Percentiles rank a stretch among this genome's conserved stretches.
Conservation (phyloP, 30 jellyfish, hydroid and myxozoan species). For the Phacellophora camtschatica region DNA sequence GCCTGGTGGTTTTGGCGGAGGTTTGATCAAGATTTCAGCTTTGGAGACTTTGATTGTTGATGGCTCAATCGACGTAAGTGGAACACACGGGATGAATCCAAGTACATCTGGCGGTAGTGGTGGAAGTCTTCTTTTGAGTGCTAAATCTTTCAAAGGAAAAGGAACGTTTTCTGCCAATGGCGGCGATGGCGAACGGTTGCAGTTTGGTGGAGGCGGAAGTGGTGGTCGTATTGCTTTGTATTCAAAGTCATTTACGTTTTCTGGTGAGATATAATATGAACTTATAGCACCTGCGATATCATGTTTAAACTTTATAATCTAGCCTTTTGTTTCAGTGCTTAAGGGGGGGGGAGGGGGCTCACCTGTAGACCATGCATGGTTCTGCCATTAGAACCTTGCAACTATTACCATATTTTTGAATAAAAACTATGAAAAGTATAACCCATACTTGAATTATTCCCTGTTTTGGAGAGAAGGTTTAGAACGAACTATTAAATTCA, state of each 20-base stretch:
- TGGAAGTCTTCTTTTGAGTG: slow-evolving; percentile 41
- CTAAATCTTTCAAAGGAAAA: slow-evolving; percentile 33
- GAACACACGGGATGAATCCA: slow-evolving; percentile 11
- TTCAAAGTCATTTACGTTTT: neutral
- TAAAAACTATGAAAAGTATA: too few species aligned
- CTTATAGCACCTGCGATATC: neutral
- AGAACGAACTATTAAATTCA: too few species aligned
- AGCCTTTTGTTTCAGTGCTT: too few species aligned
- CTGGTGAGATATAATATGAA: neutral
- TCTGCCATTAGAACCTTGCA: neutral
- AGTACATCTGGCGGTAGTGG: slow-evolving; percentile 72
- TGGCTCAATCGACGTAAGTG: slow-evolving; percentile 57
- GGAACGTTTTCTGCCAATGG: slow-evolving; percentile 52
- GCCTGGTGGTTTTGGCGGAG: slow-evolving; percentile 70
- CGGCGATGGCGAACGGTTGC: slow-evolving; percentile 3
- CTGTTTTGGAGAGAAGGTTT: too few species aligned
- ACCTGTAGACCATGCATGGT: too few species aligned
- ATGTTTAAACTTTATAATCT: too few species aligned
- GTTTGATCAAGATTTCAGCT: slow-evolving; percentile 4
- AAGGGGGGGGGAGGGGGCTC: too few species aligned
- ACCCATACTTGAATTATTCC: too few species aligned
- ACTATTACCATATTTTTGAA: neutral
- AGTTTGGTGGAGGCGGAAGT: slow-evolving; percentile 52
- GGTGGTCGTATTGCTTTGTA: slow-evolving; percentile 55
- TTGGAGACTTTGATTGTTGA: slow-evolving; percentile 33